A percentile compares a stretch with the other conserved stretches of the same genome.
Conservation (phyloP, 2,888 invertebrate genomes). For the Drosophila leonis region DNA sequence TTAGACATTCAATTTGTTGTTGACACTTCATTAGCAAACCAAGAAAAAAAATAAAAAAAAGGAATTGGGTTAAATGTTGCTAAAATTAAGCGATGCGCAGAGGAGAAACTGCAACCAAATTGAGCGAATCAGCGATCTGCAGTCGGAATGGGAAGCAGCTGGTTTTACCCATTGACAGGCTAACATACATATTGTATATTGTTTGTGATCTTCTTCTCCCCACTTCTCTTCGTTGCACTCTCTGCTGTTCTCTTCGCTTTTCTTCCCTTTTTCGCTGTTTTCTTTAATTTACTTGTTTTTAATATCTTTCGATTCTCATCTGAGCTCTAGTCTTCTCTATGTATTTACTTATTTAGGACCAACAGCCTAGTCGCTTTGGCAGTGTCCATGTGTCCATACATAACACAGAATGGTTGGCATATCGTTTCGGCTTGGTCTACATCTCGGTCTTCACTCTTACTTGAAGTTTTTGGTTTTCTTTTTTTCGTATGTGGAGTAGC, state of each 20-base stretch:
- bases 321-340: not conserved
- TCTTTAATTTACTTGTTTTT: too few relatives aligned
- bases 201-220: not conserved
- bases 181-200: not conserved
- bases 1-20: slow-evolving; percentile 84
- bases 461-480: not conserved
- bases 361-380: not conserved
- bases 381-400: not conserved
- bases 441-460: not conserved
- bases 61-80: slow-evolving; percentile 83
- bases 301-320: too few relatives aligned
- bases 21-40: slow-evolving; percentile 84
- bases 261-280: too few relatives aligned
- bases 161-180: not conserved
- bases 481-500: slow-evolving; percentile 2
- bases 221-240: not conserved
- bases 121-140: slow-evolving; percentile 16
- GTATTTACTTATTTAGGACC: not conserved
- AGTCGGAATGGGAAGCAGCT: slow-evolving; percentile 15
- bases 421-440: not conserved
- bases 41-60: slow-evolving; percentile 27
- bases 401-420: not conserved
- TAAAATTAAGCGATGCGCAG: slow-evolving; percentile 72
- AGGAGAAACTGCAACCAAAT: slow-evolving; percentile 56
- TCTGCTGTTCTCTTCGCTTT: not conserved